These are phyloP conservation scores for Eubasilissa regina DNA, from an alignment of 1,140 invertebrate species.

Conservation along the genomic window DNA sequence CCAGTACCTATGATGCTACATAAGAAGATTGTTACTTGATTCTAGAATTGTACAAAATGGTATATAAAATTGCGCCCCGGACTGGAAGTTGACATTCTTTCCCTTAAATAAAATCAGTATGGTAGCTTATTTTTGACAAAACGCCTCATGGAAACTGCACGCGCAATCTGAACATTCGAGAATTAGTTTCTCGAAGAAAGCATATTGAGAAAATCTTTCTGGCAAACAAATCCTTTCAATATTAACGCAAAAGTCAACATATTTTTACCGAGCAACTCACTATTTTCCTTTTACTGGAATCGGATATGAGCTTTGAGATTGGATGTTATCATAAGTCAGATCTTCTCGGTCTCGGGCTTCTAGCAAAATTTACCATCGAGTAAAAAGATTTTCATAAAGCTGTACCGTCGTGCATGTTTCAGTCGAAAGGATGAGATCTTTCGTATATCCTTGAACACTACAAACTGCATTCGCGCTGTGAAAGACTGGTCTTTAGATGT, in stretches of 20 bases:
- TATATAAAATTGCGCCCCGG: constrained; percentile 7
- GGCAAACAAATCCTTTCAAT: constrained; percentile 22
- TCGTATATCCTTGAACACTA: background rate
- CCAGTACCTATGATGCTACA: background rate
- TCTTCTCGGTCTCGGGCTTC: background rate
- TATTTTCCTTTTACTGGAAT: constrained; percentile 6
- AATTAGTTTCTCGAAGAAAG: constrained; percentile 9
- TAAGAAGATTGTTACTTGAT: background rate
- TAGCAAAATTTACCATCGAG: constrained; percentile 19
- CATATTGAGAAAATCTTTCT: background rate
- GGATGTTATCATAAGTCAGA: background rate
- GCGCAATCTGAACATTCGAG: background rate
- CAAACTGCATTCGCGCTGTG: constrained; percentile 11
- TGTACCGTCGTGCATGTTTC: no score
- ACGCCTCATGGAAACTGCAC: background rate
- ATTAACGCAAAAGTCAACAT: constrained; percentile 12
- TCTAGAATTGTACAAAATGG: constrained; percentile 6
- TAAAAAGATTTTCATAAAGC: background rate
- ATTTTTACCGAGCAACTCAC: background rate
- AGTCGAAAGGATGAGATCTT: background rate
- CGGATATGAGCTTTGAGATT: constrained; percentile 9
- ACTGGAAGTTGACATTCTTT: background rate
- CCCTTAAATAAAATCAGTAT: background rate
- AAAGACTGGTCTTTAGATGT: constrained; percentile 31
- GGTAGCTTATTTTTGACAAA: constrained; percentile 1